phyloP scores from a whole-genome alignment of 2,797 vertebrate species.

The Enoplosus armatus region DNA sequence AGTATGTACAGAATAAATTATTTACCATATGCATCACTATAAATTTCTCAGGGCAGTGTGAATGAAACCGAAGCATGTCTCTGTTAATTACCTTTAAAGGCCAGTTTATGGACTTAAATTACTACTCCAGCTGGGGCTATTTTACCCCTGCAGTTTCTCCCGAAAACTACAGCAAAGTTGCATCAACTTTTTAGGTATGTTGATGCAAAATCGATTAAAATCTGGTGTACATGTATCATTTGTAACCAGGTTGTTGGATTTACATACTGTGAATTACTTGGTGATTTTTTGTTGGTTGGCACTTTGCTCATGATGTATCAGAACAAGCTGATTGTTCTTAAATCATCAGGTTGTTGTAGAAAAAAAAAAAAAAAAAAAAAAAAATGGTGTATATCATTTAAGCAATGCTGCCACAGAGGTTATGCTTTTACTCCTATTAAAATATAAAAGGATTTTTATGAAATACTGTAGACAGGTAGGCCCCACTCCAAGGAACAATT shows the following conservation, averaged over 20 bases:
- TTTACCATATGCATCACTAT: too few species aligned
- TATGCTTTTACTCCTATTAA: neutral
- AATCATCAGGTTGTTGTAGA: neutral
- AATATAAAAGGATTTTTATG: constrained; percentile 21
- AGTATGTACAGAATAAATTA: too few species aligned
- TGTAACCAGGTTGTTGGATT: neutral
- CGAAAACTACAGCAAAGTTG: too few species aligned
- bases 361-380: neutral
- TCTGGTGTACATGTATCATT: constrained; percentile 1
- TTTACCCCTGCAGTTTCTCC: neutral
- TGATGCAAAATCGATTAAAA: neutral
- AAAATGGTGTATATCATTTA: neutral
- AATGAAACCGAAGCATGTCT: too few species aligned
- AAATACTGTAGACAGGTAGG: constrained; percentile 10
- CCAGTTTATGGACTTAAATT: neutral
- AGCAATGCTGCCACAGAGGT: neutral
- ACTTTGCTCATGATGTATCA: neutral
- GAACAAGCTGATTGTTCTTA: neutral
- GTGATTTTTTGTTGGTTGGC: neutral
- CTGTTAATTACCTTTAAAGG: neutral
- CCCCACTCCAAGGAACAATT: constrained; percentile 6
- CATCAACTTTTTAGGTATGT: too few species aligned
- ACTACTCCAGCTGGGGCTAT: neutral
- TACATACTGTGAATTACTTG: neutral
- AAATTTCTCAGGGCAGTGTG: too few species aligned